phyloP scores from a whole-genome alignment of 1,140 invertebrate species.

The Luehdorfia chinensis region DNA sequence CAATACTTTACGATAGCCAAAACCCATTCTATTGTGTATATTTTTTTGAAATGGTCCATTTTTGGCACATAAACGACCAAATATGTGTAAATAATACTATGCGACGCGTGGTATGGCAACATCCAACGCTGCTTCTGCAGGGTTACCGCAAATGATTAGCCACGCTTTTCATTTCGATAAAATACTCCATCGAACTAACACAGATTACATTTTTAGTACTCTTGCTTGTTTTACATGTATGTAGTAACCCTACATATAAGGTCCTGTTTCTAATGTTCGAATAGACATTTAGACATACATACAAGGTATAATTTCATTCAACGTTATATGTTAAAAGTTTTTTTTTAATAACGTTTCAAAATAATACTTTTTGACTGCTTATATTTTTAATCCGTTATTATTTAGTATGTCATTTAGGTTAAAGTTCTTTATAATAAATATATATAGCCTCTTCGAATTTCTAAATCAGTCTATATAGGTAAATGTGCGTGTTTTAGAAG shows the following conservation, averaged over 20 bases:
- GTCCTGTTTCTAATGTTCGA: constrained; percentile 7
- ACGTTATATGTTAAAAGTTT: too few relatives aligned
- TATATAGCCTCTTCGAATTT: constrained; percentile 3
- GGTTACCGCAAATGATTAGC: constrained; percentile 3
- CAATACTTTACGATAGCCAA: constrained; percentile 24
- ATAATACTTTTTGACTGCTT: too few relatives aligned
- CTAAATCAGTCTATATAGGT: neutral
- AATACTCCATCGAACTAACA: too few relatives aligned
- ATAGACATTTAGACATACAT: too few relatives aligned
- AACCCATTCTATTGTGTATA: constrained; percentile 24
- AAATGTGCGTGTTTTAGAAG: constrained; percentile 11
- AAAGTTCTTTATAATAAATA: too few relatives aligned
- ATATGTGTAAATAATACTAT: constrained; percentile 56
- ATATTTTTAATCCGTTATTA: too few relatives aligned
- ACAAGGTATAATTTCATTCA: too few relatives aligned
- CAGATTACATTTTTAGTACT: too few relatives aligned
- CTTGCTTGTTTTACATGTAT: too few relatives aligned
- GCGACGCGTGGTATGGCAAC: constrained; percentile 32
- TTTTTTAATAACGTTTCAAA: too few relatives aligned
- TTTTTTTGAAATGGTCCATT: constrained; percentile 52
- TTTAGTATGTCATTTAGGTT: too few relatives aligned
- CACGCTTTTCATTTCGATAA: too few relatives aligned
- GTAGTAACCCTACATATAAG: constrained; percentile 4
- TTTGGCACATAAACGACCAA: constrained; percentile 64
- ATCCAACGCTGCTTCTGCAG: constrained; percentile 21